phyloP scores from a whole-genome alignment of 2,113 vertebrate species.

The Canis aureus region DNA sequence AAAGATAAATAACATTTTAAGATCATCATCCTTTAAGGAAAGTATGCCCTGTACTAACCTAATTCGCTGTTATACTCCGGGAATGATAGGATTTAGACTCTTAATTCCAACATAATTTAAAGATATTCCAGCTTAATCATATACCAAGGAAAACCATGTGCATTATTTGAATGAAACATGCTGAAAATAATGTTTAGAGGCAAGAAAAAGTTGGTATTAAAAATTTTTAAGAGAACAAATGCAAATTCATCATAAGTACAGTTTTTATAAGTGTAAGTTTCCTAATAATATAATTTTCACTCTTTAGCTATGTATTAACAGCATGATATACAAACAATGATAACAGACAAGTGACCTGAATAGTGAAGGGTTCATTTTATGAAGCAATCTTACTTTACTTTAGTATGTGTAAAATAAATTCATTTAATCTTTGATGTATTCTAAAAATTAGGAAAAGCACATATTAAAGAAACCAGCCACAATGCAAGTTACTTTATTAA shows the following conservation, averaged over 20 bases:
- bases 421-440: not conserved
- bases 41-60: not conserved
- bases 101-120: constrained; percentile 15
- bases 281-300: not conserved
- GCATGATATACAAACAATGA: not conserved
- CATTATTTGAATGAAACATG: constrained; percentile 29
- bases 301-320: not conserved
- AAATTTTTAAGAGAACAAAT: not conserved
- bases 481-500: constrained; percentile 34
- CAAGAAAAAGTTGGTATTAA: constrained; percentile 1
- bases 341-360: not conserved
- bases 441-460: not conserved
- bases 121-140: constrained; percentile 12
- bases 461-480: not conserved
- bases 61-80: not conserved
- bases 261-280: not conserved
- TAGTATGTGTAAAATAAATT: not conserved
- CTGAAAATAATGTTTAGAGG: constrained; percentile 24
- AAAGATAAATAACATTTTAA: not conserved
- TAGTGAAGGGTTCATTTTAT: not conserved
- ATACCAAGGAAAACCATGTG: not conserved
- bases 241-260: not conserved
- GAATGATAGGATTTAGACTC: not conserved
- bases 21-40: not conserved
- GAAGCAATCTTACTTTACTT: not conserved